These are phyloP conservation scores for Motacilla alba DNA, from an alignment of 2,113 vertebrate species.

Conservation along the genomic window DNA sequence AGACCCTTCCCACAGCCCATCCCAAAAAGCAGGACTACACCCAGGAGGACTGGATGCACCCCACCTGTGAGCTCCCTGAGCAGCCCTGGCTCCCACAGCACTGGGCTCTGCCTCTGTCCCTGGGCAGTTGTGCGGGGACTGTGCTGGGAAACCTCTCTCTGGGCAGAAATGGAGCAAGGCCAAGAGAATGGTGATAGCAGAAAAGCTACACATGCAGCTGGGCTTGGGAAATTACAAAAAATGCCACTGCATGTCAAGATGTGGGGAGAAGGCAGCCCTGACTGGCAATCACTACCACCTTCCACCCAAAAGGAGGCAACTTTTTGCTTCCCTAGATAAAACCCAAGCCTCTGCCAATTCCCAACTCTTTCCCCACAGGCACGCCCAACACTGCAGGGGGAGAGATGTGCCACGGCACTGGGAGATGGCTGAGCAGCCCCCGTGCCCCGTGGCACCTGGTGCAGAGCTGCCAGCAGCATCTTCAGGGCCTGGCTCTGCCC, in stretches of 20 bases:
- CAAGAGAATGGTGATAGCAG: not conserved
- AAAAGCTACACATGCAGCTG: not conserved
- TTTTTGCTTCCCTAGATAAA: not conserved
- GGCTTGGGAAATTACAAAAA: not conserved
- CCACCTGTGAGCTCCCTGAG: accelerated
- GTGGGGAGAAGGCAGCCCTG: not conserved
- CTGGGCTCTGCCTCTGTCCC: not conserved
- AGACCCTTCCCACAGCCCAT: not conserved
- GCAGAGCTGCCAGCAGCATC: slow-evolving; percentile 64
- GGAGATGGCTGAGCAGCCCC: not conserved
- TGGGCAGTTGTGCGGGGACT: not conserved
- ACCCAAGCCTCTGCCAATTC: not conserved
- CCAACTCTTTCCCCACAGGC: not conserved
- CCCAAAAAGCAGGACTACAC: not conserved
- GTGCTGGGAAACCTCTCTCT: not conserved
- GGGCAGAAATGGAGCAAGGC: not conserved
- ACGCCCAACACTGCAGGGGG: accelerated
- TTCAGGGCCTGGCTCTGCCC: slow-evolving; percentile 73
- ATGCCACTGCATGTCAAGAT: not conserved
- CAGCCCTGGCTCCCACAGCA: not conserved
- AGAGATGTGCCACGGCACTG: not conserved
- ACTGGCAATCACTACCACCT: not conserved
- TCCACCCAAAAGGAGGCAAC: not conserved
- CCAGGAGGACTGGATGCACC: not conserved
- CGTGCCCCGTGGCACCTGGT: slow-evolving; percentile 32